Percentiles rank a stretch among this genome's conserved stretches.
Conservation (phyloP, 2,888 invertebrate genomes). For the Drosophila hamatofila region DNA sequence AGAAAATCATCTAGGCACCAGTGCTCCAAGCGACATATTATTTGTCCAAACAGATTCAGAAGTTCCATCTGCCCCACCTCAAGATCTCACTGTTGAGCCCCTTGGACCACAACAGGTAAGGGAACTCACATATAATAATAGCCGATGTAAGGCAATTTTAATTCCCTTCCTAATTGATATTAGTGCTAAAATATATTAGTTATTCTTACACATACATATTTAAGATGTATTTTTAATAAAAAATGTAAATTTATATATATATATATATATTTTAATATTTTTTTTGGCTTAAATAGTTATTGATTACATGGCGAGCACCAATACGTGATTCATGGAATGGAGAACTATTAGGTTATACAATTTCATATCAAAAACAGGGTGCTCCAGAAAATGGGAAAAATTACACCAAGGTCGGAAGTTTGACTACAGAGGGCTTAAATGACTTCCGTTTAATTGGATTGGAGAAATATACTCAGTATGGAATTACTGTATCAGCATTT, state of each 20-base stretch:
- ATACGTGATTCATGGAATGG: slow-evolving; percentile 91
- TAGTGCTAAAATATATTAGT: too few species aligned
- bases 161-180: too few species aligned
- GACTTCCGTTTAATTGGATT: slow-evolving; percentile 88
- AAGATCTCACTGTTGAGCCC: slow-evolving; percentile 88
- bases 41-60: slow-evolving; percentile 87
- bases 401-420: slow-evolving; percentile 84
- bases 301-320: slow-evolving; percentile 92
- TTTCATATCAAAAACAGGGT: slow-evolving; percentile 86
- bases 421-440: slow-evolving; percentile 86
- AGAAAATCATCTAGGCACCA: slow-evolving; percentile 88
- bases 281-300: slow-evolving; percentile 84
- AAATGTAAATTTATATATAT: background rate
- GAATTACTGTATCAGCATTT: slow-evolving; percentile 91
- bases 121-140: background rate
- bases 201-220: background rate
- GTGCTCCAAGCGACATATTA: slow-evolving; percentile 87
- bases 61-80: slow-evolving; percentile 90
- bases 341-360: slow-evolving; percentile 90
- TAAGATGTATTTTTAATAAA: too few species aligned
- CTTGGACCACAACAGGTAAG: slow-evolving; percentile 88
- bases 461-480: slow-evolving; percentile 92
- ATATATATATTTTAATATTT: too few species aligned
- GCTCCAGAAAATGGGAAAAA: slow-evolving; percentile 82
- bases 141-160: background rate